Conservation (phyloP, 1,140 invertebrate species). For the Conopomorpha cramerella region DNA sequence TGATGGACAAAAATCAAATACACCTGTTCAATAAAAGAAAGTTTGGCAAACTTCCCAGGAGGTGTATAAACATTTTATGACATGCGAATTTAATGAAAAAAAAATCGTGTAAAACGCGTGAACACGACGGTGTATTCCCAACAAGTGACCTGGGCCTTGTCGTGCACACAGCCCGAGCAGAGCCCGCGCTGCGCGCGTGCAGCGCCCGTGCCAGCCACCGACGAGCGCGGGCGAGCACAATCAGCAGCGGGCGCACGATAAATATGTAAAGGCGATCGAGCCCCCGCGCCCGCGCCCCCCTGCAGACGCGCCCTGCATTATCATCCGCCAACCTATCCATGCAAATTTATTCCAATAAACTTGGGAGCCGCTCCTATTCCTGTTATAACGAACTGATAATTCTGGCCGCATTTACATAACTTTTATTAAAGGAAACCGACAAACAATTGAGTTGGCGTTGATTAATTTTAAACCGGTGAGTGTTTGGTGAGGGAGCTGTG, state of each 20-base stretch:
- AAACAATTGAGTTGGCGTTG: slow-evolving; percentile 33
- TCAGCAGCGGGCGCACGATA: slow-evolving; percentile 42
- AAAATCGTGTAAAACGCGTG: too few relatives aligned
- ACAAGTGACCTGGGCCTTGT: too few relatives aligned
- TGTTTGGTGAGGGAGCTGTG: too few relatives aligned
- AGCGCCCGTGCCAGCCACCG: too few relatives aligned
- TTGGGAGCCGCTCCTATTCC: slow-evolving; percentile 19
- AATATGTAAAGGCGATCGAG: slow-evolving; percentile 48
- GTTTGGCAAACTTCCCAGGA: too few relatives aligned
- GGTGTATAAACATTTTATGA: too few relatives aligned
- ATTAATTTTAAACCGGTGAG: slow-evolving; percentile 54
- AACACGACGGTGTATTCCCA: too few relatives aligned
- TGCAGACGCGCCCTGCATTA: slow-evolving; percentile 24
- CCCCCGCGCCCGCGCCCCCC: slow-evolving; percentile 28
- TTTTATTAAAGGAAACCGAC: slow-evolving; percentile 50
- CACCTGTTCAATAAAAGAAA: too few relatives aligned
- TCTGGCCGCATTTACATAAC: slow-evolving; percentile 47
- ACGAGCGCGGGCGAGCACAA: slow-evolving; percentile 19
- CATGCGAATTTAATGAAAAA: too few relatives aligned
- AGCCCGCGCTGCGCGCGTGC: too few relatives aligned
- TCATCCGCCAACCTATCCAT: slow-evolving; percentile 35
- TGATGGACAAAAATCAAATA: too few relatives aligned
- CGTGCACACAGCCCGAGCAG: too few relatives aligned
- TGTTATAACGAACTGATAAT: slow-evolving; percentile 55
- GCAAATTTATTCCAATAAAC: slow-evolving; percentile 59